Conservation (phyloP, 2,888 invertebrate genomes). For the Drosophila dives region DNA sequence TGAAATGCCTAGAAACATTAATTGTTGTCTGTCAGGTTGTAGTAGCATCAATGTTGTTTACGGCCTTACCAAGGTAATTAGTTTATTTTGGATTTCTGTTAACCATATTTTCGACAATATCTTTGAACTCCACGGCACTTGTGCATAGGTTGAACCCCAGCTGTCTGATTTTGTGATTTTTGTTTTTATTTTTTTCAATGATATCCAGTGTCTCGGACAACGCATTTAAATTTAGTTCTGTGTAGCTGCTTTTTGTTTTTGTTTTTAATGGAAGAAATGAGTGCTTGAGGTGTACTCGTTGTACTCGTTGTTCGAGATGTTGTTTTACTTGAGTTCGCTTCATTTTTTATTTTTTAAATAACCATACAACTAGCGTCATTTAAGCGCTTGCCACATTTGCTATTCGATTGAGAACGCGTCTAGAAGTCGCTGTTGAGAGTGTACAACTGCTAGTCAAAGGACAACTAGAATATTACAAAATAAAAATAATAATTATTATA, state of each 20-base stretch:
- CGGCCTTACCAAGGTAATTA: constrained; percentile 67
- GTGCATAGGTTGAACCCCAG: constrained; percentile 28
- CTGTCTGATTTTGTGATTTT: constrained; percentile 36
- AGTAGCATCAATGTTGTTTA: constrained; percentile 67
- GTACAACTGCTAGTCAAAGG: constrained; percentile 8
- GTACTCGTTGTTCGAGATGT: constrained; percentile 16
- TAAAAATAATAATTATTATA: no score
- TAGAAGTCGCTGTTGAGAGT: constrained; percentile 59
- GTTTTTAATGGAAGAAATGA: constrained; percentile 66
- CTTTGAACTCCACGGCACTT: constrained; percentile 72
- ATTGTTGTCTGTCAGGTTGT: constrained; percentile 53
- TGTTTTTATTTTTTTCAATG: constrained; percentile 22
- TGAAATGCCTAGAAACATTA: constrained; percentile 35
- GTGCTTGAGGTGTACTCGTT: constrained; percentile 39
- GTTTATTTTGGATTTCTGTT: constrained; percentile 49
- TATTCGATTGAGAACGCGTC: constrained; percentile 66
- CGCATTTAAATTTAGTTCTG: constrained; percentile 78
- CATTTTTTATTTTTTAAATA: constrained; percentile 40
- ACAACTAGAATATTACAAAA: background rate
- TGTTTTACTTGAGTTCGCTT: constrained; percentile 13
- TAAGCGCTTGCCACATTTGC: constrained; percentile 60
- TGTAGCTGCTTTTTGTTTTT: constrained; percentile 42
- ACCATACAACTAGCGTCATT: constrained; percentile 53
- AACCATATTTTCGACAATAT: constrained; percentile 49
- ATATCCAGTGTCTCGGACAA: constrained; percentile 78